phyloP scores from a whole-genome alignment of 2,888 invertebrate species.

The Coelopa pilipes region DNA sequence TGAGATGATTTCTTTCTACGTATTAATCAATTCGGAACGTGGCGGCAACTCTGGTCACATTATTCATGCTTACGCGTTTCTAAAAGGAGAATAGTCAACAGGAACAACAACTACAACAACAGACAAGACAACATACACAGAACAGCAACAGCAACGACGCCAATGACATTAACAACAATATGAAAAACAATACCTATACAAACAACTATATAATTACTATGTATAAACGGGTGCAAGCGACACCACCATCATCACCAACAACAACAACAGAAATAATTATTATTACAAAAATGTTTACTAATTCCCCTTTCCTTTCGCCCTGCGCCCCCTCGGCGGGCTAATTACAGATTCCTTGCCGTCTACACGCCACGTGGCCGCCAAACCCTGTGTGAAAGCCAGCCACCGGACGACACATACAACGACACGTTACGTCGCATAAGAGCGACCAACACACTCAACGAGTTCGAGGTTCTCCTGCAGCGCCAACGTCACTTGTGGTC shows the following conservation, averaged over 20 bases:
- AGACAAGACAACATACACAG: neutral
- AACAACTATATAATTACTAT: too few species aligned
- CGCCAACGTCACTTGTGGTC: constrained; percentile 45
- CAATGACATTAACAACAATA: neutral
- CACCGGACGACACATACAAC: constrained; percentile 54
- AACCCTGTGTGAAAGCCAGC: constrained; percentile 53
- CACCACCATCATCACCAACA: too few species aligned
- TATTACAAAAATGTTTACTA: too few species aligned
- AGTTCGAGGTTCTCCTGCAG: constrained; percentile 48
- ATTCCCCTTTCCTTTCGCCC: too few species aligned
- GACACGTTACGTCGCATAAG: constrained; percentile 58
- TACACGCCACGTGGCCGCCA: constrained; percentile 52
- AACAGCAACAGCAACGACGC: neutral
- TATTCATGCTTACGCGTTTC: neutral
- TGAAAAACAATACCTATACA: too few species aligned
- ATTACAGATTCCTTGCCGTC: constrained; percentile 57
- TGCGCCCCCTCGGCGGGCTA: constrained; percentile 36
- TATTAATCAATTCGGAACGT: too few species aligned
- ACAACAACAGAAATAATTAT: too few species aligned
- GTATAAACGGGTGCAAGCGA: too few species aligned
- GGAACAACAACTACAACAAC: neutral
- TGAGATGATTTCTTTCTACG: too few species aligned
- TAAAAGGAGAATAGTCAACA: neutral
- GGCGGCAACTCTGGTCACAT: too few species aligned
- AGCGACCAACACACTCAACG: constrained; percentile 51